Base-by-base conservation (phyloP, 2,113 vertebrate genomes). In the Malurus melanocephalus region DNA sequence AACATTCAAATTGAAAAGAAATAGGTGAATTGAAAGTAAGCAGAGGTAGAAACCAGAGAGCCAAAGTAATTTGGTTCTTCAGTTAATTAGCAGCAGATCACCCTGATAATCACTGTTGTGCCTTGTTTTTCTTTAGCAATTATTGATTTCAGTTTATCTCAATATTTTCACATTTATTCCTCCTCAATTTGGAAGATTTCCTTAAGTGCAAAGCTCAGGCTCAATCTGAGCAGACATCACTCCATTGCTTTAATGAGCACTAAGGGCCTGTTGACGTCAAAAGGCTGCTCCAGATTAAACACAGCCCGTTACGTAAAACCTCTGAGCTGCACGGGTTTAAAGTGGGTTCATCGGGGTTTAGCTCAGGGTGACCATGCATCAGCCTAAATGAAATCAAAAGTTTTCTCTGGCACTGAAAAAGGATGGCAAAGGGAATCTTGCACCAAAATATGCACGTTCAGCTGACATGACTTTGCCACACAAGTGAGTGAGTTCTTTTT, bases 51-150 rank as follows among this genome's bases (percentile, higher is more conserved):
- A 94, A 94, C 27, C 45, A 85, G 68, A 65, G 67, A 77, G 80
- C 16, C 59, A 32, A 74, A 66, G 64, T 81, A 81, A 88, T 84
- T 74, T 71, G 85, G 35, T 48, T 85, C 77, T 91, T 72, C 46
- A 49, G 82, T 80, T 94, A 80, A 92, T 92, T 88, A 94, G 73
- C 28, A 82, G 80, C 88, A 90, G 89, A 91, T 81, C 73, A 88
- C 52, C 64, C 52, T 74, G 45, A 75, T 79, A 87, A 80, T 82
- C 53, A 51, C 35, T n/a, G 53, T 45, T 77, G 43, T 32, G 59
- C 32, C 24, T 92, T 69, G 35, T 32, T 84, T 89, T 96, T 62
- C 86, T 80, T 86, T 23, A 88, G 42, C 38, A 67, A 19, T 51
- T 66, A 66, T 53, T 46, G 51, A 86, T 86, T 89, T 88, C 52